Base-by-base conservation (phyloP, 2,113 vertebrate species). In the Nasalis larvatus region DNA sequence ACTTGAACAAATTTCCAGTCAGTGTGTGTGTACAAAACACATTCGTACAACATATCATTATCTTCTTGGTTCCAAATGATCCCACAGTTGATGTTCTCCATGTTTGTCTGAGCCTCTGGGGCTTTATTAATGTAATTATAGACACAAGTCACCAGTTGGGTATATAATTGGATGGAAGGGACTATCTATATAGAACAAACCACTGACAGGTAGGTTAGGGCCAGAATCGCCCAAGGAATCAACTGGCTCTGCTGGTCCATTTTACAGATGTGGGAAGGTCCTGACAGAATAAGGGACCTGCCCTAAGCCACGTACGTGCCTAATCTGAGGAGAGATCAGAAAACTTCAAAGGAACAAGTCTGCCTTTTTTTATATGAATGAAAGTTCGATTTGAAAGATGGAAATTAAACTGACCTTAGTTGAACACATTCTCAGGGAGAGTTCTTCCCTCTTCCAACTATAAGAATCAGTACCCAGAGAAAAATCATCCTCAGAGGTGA, bases 101-200 rank as follows among this genome's bases (percentile, higher is more conserved):
- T 93, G 90, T 86, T 93, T 83, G 82, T 49, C 89, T 95, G 11
- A 11, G 95, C 90, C 92, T 96, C 97, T 80, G 66, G 93, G 95
- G 81, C 63, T 94, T 97, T 90, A 96, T 94, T 98, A 90, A 87
- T 91, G 37, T 97, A 97, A 97, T 97, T 95, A 97, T 17, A 95
- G 96, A 89, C 93, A 93, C 58, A 76, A 80, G 80, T 81, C 91
- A 49, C 86, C 58, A 73, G 89, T 49, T 76, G 32, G 92, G 37
- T 71, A 4, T 76, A 27, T 84, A 96, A 97, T 45, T 97, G 91
- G 91, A 71, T 95, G 47, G 69, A 37, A 42, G 27, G 40, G 18
- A 80, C 93, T 60, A 85, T 97, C 76, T 71, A 4, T 17, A 81
- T 40, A 87, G 74, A 80, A 84, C 68, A 86, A 66, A 86, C 40